Evolutionary conservation across 2,888 invertebrate species (phyloP).

Genomic region (Eugnorisma glareosa): DNA sequence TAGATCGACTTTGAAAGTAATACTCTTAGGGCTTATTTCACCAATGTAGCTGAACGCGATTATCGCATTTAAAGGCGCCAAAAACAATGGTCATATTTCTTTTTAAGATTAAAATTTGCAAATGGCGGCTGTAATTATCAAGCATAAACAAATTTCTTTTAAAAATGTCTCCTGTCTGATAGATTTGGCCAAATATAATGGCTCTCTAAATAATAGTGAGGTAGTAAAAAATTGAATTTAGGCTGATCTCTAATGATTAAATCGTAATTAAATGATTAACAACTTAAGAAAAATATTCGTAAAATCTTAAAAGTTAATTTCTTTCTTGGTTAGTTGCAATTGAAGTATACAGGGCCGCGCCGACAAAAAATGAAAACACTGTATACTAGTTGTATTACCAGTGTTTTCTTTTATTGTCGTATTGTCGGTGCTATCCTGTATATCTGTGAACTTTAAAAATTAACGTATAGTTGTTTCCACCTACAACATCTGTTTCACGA

Average conservation of each 20-base stretch:
- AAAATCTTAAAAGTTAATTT: not conserved
- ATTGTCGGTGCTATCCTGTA: no score
- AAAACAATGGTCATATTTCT: not conserved
- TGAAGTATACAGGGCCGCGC: no score
- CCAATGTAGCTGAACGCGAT: no score
- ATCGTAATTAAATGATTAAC: not conserved
- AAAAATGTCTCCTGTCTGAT: not conserved
- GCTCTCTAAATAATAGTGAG: constrained; percentile 6
- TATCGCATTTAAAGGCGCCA: no score
- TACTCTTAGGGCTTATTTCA: not conserved
- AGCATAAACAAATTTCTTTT: not conserved
- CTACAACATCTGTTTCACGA: no score
- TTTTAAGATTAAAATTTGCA: not conserved
- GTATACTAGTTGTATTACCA: no score
- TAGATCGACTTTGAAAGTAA: not conserved
- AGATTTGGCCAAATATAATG: not conserved
- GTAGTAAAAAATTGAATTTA: not conserved
- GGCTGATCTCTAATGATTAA: not conserved
- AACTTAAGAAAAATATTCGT: not conserved
- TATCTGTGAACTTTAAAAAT: no score
- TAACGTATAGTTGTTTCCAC: no score
- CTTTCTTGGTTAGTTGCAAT: not conserved
- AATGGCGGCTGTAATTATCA: not conserved
- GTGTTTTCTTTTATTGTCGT: no score
- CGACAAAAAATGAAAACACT: no score